phyloP scores from a whole-genome alignment of 2,797 vertebrate genomes.

The Danio kyathit region DNA sequence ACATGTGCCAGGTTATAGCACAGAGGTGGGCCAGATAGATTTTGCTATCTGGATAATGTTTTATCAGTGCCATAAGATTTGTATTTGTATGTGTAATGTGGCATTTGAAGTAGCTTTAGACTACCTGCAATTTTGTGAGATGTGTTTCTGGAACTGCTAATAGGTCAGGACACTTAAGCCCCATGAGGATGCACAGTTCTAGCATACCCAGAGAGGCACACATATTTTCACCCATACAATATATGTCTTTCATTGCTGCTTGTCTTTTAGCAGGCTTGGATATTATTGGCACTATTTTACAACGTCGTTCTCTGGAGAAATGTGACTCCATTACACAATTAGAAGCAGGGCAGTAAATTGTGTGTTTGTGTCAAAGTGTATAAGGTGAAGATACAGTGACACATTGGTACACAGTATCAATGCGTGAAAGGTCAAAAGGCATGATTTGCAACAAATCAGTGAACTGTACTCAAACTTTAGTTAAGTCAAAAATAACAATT shows the following conservation, averaged over 20 bases:
- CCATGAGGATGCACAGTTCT: slow-evolving; percentile 34
- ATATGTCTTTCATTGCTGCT: slow-evolving; percentile 49
- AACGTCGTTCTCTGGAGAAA: slow-evolving; percentile 50
- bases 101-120: neutral
- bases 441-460: too few species aligned
- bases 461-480: too few species aligned
- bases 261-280: slow-evolving; percentile 53
- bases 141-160: slow-evolving; percentile 24
- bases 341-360: slow-evolving; percentile 51
- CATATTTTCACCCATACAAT: slow-evolving; percentile 48
- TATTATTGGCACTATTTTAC: slow-evolving; percentile 56
- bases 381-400: slow-evolving; percentile 32
- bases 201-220: slow-evolving; percentile 31
- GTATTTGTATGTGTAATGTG: neutral
- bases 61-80: neutral
- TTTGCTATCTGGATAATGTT: too few species aligned
- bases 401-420: neutral
- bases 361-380: slow-evolving; percentile 35
- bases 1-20: too few species aligned
- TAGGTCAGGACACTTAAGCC: slow-evolving; percentile 34
- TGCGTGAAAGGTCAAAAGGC: slow-evolving; percentile 32
- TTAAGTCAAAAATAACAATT: too few species aligned
- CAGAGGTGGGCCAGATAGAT: too few species aligned
- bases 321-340: slow-evolving; percentile 58
- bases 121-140: neutral